phyloP scores from a whole-genome alignment of 2,797 vertebrate genomes.

The Onychomys torridus region DNA sequence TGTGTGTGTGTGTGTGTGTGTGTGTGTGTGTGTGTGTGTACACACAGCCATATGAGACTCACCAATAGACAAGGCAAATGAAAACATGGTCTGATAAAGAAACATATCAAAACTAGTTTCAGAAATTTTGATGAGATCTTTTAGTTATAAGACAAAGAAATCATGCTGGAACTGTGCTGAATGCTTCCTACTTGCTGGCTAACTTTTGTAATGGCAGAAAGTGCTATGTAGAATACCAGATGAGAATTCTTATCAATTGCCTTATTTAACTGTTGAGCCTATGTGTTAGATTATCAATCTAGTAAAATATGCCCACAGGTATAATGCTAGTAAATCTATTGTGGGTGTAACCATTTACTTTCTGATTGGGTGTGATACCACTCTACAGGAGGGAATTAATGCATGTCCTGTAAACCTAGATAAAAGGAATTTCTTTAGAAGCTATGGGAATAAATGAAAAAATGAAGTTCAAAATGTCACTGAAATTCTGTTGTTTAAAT shows the following conservation, averaged over 20 bases:
- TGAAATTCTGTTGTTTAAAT: conserved; percentile 6
- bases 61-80: neutral
- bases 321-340: neutral
- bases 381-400: neutral
- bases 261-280: neutral
- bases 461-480: neutral
- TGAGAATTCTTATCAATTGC: neutral
- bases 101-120: neutral
- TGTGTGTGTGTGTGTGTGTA: too few relatives aligned
- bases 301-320: neutral
- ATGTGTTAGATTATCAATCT: neutral
- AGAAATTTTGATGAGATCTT: neutral
- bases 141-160: neutral
- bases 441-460: neutral
- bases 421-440: neutral
- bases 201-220: neutral
- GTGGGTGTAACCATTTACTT: neutral
- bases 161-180: neutral
- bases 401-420: neutral
- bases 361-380: neutral
- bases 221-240: neutral
- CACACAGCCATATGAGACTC: neutral
- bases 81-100: neutral
- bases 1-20: too few relatives aligned
- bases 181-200: neutral